These are phyloP conservation scores for Melanostoma scalare DNA, from an alignment of 2,888 invertebrate genomes.

Conservation along the genomic window DNA sequence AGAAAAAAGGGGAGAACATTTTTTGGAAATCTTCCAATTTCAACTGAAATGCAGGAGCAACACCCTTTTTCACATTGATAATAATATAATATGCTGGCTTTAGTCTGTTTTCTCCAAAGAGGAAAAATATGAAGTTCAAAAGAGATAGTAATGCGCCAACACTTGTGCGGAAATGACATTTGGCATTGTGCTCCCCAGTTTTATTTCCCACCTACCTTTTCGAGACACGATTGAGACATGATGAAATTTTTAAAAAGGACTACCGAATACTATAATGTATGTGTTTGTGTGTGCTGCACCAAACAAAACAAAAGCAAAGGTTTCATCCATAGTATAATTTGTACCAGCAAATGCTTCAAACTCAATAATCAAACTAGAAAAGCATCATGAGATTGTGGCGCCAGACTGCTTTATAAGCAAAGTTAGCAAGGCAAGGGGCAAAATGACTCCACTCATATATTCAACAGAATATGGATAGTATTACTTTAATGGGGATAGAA, in stretches of 20 bases:
- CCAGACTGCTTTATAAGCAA: constrained; percentile 70
- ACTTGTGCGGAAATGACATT: constrained; percentile 59
- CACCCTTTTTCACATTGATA: constrained; percentile 12
- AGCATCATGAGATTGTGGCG: constrained; percentile 50
- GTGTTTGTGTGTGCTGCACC: constrained; percentile 13
- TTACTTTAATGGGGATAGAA: constrained; percentile 42
- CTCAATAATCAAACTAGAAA: not conserved
- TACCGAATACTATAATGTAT: constrained; percentile 35
- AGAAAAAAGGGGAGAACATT: constrained; percentile 24
- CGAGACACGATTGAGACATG: constrained; percentile 15
- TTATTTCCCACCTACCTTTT: constrained; percentile 9
- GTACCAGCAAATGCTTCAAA: not conserved
- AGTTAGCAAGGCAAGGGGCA: constrained; percentile 43
- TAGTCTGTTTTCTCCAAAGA: not conserved
- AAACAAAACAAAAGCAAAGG: no score
- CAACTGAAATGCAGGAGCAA: constrained; percentile 18
- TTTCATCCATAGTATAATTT: no score
- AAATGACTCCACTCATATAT: constrained; percentile 42
- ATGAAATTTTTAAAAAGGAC: constrained; percentile 53
- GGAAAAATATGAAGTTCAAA: constrained; percentile 61
- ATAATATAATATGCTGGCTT: not conserved
- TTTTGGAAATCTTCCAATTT: constrained; percentile 59
- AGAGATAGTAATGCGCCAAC: constrained; percentile 71
- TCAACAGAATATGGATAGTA: constrained; percentile 37
- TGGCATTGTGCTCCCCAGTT: constrained; percentile 54